These are phyloP conservation scores for Dysmachus trigonus DNA, from an alignment of 2,888 invertebrate genomes.

Conservation along the genomic window DNA sequence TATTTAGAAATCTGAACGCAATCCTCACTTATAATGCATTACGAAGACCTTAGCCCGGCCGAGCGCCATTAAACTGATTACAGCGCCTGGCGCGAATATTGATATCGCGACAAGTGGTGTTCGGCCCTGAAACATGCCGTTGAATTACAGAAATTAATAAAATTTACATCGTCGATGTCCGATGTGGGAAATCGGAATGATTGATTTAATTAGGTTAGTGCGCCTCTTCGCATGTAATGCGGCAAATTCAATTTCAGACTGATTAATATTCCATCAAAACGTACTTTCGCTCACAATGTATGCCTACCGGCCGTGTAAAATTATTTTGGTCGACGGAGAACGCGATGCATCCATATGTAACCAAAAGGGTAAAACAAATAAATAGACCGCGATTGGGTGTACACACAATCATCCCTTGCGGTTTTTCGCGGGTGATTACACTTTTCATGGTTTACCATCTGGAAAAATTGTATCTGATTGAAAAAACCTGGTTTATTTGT, in stretches of 20 bases:
- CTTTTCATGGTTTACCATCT: not conserved
- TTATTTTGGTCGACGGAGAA: not conserved
- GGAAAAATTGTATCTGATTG: not conserved
- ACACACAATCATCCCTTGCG: not conserved
- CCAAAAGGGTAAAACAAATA: not conserved
- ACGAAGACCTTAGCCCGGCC: not conserved
- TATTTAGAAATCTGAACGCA: not conserved
- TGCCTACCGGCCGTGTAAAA: not conserved
- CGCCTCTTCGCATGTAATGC: conserved; percentile 10
- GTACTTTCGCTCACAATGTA: not conserved
- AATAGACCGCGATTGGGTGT: not conserved
- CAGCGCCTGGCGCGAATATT: not conserved
- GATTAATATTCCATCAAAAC: conserved; percentile 14
- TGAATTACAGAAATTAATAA: not conserved
- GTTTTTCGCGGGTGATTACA: not conserved
- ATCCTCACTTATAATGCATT: not conserved
- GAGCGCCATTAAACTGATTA: not conserved
- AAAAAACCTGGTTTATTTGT: not conserved
- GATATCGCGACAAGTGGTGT: not conserved
- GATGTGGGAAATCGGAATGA: not conserved
- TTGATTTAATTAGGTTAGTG: conserved; percentile 37
- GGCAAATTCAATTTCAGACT: conserved; percentile 17
- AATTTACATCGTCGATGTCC: conserved; percentile 20
- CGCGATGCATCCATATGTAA: not conserved
- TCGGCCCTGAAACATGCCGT: not conserved